Evolutionary conservation across 2,113 vertebrate genomes (phyloP), one percentile per base, ranked within the genome.

Genomic region (Bungarus multicinctus): DNA sequence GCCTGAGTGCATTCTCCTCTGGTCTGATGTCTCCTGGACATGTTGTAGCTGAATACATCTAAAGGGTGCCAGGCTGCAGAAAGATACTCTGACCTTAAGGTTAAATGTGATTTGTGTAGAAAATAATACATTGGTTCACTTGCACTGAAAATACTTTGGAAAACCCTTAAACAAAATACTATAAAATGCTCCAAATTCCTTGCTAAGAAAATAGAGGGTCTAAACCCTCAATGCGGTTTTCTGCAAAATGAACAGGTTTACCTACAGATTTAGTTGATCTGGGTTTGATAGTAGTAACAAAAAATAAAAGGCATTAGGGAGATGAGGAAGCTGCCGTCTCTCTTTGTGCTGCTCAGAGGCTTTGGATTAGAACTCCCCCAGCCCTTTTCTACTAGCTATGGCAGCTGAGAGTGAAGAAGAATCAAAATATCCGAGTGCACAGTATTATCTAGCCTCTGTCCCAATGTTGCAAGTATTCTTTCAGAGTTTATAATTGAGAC

Each of bases 111-210:
- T 87, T 92, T 50, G 7, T 92, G n/a, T 47, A 93, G 30, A 11
- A 47, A 94, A 91, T 86, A 88, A 87, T 12, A 55, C 91, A 52
- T 34, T 92, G 3, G 81, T 94, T 91, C 93, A 88, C 91, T 64
- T 16, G 30, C 87, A 39, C 87, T 74, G 45, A 45, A 52, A 43
- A 57, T 81, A 6, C 50, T 47, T 74, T 57, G n/a, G 14, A 86
- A 43, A 45, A 25, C 18, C 11, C 18, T 47, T 39, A 88, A 85
- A 54, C 3, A 22, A 55, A 50, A 88, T 58, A 57, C 50, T 92
- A 50, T 69, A 47, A 89, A 53, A 55, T 11, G 54, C 18, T 74
- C 23, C 8, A 12, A n/a, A 81, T 30, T 53, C 50, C 22, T 27
- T 64, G 34, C 52, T 30, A 81, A 89, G 25, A 52, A 25, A 50